A percentile compares a stretch with the other conserved stretches of the same genome.
phyloP scores from a whole-genome alignment of 2,797 vertebrate genomes.

The Cryptoblepharus egeriae region DNA sequence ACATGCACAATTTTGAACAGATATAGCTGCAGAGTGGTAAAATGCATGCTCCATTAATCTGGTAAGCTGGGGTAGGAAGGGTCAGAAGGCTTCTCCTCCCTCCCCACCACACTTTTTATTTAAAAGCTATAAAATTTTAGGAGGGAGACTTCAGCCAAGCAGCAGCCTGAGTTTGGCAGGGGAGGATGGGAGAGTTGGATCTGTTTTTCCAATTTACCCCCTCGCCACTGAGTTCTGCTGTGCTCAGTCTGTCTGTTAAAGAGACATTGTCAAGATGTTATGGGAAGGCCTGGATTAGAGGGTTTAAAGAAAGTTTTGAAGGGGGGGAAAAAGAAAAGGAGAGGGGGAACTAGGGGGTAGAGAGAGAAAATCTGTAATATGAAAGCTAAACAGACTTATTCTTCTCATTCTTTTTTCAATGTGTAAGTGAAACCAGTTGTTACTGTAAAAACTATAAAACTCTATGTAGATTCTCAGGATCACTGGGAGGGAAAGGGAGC shows the following conservation, averaged over 20 bases:
- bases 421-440: constrained; percentile 27
- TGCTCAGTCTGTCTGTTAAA: constrained; percentile 3
- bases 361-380: not conserved
- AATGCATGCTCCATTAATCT: not conserved
- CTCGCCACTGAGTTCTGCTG: not conserved
- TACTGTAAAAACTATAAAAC: not conserved
- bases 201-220: constrained; percentile 18
- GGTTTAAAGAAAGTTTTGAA: constrained; percentile 7
- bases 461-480: not conserved
- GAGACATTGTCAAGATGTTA: constrained; percentile 40
- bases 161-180: not conserved
- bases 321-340: not conserved
- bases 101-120: not conserved
- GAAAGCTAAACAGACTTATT: constrained; percentile 2
- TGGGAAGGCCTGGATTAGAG: constrained; percentile 12
- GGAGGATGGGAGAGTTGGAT: not conserved
- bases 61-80: too few relatives aligned
- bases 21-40: too few relatives aligned
- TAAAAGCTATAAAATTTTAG: constrained; percentile 29
- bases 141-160: not conserved
- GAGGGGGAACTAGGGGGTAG: too few relatives aligned
- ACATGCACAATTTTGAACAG: not conserved
- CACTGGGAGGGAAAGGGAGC: not conserved
- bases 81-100: constrained; percentile 4
- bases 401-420: too few relatives aligned